These are phyloP conservation scores for Tragelaphus scriptus DNA, from an alignment of 2,113 vertebrate genomes.

Conservation along the genomic window DNA sequence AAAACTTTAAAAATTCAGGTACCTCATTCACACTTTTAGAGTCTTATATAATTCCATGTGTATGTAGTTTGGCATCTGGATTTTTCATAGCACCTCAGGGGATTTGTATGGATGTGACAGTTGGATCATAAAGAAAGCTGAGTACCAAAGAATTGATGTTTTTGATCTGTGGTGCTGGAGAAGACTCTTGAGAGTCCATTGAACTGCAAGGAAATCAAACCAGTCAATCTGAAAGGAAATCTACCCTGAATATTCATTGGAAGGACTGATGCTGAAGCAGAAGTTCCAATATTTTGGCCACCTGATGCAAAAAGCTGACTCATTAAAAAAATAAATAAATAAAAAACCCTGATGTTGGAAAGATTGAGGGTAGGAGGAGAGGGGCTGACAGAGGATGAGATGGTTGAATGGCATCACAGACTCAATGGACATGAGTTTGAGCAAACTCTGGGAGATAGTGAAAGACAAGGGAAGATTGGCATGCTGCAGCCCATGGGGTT, in stretches of 20 bases:
- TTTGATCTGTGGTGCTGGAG: background rate
- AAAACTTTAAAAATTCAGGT: background rate
- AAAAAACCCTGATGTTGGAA: background rate
- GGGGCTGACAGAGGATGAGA: background rate
- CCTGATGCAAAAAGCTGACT: background rate
- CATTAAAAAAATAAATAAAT: background rate
- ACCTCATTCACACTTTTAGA: background rate
- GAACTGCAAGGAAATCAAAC: background rate
- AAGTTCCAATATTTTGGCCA: background rate
- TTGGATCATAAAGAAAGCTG: background rate
- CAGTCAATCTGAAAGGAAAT: background rate
- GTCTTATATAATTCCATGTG: background rate
- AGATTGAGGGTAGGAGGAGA: background rate
- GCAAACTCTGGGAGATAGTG: background rate
- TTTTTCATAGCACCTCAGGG: background rate
- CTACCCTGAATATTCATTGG: background rate
- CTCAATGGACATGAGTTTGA: background rate
- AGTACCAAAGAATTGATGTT: background rate
- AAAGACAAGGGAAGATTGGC: background rate
- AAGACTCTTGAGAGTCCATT: background rate
- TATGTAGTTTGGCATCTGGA: background rate
- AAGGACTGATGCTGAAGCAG: background rate
- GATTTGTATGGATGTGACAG: background rate
- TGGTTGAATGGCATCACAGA: background rate
- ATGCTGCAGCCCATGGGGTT: background rate